phyloP scores from a whole-genome alignment of 2,888 invertebrate species.

The Copidosoma aretas region DNA sequence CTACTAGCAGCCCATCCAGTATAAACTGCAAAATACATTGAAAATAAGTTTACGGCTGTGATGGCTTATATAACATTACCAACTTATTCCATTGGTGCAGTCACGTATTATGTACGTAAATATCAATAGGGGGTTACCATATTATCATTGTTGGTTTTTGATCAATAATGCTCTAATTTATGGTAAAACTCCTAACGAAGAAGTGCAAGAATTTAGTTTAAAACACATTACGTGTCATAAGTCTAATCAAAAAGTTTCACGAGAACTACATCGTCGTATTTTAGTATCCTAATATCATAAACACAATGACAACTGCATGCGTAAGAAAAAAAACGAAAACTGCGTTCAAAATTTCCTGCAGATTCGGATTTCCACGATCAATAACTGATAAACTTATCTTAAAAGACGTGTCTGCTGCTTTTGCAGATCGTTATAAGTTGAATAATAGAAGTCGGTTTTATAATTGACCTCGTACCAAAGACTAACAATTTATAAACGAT shows the following conservation, averaged over 20 bases:
- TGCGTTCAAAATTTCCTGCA: slow-evolving; percentile 39
- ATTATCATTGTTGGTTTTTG: slow-evolving; percentile 51
- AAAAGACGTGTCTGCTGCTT: slow-evolving; percentile 40
- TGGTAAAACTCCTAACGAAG: slow-evolving; percentile 43
- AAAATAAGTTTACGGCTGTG: slow-evolving; percentile 51
- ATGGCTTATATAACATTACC: slow-evolving; percentile 49
- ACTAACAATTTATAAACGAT: slow-evolving; percentile 43
- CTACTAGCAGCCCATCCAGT: slow-evolving; percentile 53
- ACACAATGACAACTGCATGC: slow-evolving; percentile 51
- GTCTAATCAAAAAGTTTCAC: slow-evolving; percentile 44
- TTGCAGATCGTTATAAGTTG: slow-evolving; percentile 47
- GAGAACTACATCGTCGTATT: slow-evolving; percentile 46
- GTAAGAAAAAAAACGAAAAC: slow-evolving; percentile 45
- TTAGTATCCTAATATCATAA: slow-evolving; percentile 48
- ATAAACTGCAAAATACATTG: slow-evolving; percentile 49
- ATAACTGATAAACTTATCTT: slow-evolving; percentile 39
- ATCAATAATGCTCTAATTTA: slow-evolving; percentile 48
- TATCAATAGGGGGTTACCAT: slow-evolving; percentile 48
- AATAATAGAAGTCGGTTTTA: slow-evolving; percentile 49
- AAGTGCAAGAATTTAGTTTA: slow-evolving; percentile 47
- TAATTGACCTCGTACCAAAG: slow-evolving; percentile 46
- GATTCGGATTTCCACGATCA: slow-evolving; percentile 46
- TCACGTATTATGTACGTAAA: slow-evolving; percentile 45
- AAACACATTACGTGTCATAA: slow-evolving; percentile 47
- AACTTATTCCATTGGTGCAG: slow-evolving; percentile 45